These are phyloP conservation scores for Sylvilagus bachmani DNA, from an alignment of 2,113 vertebrate species.

Conservation along the genomic window DNA sequence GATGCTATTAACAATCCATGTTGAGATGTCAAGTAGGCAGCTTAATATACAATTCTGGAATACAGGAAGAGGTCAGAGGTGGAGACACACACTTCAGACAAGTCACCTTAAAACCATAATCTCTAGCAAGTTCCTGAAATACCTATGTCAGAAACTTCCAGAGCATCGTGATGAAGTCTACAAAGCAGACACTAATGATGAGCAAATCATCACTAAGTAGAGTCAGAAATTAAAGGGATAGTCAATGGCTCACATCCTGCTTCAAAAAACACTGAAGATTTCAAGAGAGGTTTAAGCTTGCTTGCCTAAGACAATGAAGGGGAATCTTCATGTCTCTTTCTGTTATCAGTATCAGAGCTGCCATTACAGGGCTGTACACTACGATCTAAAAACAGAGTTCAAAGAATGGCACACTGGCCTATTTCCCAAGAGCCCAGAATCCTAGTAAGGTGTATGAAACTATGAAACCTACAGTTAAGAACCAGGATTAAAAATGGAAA, in stretches of 20 bases:
- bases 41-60: background rate
- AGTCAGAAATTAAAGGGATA: background rate
- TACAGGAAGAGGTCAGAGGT: background rate
- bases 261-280: background rate
- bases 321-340: background rate
- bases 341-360: background rate
- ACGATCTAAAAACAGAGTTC: background rate
- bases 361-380: background rate
- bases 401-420: background rate
- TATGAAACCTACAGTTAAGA: background rate
- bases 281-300: background rate
- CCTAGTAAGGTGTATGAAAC: background rate
- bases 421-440: too few relatives aligned
- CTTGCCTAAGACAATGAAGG: background rate
- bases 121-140: background rate
- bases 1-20: background rate
- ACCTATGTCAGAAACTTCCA: background rate
- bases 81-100: background rate
- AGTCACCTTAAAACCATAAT: background rate
- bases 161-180: background rate
- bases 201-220: background rate
- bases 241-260: background rate
- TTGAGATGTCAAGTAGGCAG: background rate
- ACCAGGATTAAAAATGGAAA: background rate
- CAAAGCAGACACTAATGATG: background rate